These are phyloP conservation scores for Melinaea marsaeus DNA, from an alignment of 2,888 invertebrate genomes.

Conservation along the genomic window DNA sequence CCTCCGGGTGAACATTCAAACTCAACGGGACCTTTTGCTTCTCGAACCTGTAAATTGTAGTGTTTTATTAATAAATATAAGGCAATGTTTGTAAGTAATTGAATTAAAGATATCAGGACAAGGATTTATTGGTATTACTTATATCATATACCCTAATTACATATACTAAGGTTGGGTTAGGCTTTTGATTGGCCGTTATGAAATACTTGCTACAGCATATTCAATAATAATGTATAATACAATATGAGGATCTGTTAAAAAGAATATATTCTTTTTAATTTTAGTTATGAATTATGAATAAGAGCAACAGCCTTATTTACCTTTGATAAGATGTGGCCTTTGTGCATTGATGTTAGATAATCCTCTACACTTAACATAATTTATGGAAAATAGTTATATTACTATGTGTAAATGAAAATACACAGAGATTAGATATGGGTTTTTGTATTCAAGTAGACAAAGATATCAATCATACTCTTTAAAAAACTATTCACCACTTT, in stretches of 20 bases:
- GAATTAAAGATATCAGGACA: neutral
- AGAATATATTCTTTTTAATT: no score
- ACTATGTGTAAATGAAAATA: no score
- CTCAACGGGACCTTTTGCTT: slow-evolving; percentile 62
- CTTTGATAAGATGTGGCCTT: neutral
- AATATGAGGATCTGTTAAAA: no score
- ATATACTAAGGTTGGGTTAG: no score
- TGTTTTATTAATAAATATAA: neutral
- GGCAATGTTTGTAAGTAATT: neutral
- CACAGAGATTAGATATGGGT: no score
- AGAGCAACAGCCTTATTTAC: slow-evolving; percentile 1
- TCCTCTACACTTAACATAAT: neutral
- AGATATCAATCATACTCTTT: no score
- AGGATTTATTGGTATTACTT: neutral
- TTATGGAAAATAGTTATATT: neutral
- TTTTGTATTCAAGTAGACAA: no score
- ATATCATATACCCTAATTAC: no score
- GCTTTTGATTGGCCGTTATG: no score
- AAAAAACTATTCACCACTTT: no score
- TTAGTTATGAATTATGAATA: neutral
- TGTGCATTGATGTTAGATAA: neutral
- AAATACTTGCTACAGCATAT: no score
- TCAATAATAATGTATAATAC: no score
- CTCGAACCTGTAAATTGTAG: slow-evolving; percentile 55
- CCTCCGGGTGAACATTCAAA: slow-evolving; percentile 76